Conservation (phyloP, 1,140 invertebrate species). For the Polyergus mexicanus region DNA sequence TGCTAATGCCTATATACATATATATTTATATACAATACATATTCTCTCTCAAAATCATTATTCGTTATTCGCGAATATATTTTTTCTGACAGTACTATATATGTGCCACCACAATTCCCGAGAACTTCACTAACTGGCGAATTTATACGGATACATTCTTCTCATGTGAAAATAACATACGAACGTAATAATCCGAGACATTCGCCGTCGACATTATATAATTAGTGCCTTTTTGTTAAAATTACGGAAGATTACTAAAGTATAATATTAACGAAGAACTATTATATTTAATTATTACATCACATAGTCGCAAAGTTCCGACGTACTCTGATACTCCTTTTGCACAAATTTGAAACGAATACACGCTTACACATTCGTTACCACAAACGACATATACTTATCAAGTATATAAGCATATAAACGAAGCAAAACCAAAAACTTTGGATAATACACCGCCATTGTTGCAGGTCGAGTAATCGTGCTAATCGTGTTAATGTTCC, state of each 20-base stretch:
- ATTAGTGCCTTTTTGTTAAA: conserved; percentile 56
- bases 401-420: conserved; percentile 62
- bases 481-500: conserved; percentile 37
- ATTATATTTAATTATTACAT: conserved; percentile 13
- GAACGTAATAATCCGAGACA: conserved; percentile 38
- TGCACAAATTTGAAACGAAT: conserved; percentile 33
- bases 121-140: conserved; percentile 9
- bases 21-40: conserved; percentile 17
- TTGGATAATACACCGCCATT: conserved; percentile 68
- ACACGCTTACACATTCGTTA: conserved; percentile 8
- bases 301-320: conserved; percentile 43
- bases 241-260: conserved; percentile 45
- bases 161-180: conserved; percentile 24
- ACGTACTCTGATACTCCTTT: conserved; percentile 12
- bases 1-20: too few relatives aligned
- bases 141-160: not conserved
- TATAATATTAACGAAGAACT: conserved; percentile 32
- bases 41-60: conserved; percentile 8
- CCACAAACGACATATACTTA: conserved; percentile 55
- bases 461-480: conserved; percentile 8
- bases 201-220: conserved; percentile 20
- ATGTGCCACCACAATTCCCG: not conserved
- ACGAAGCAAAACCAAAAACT: conserved; percentile 71
- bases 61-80: conserved; percentile 11
- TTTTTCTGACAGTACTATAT: not conserved